Percentiles rank a stretch among this genome's conserved stretches.
phyloP scores from a whole-genome alignment of 92 coral and sea anemone species.

The Epizoanthus illoricatus region DNA sequence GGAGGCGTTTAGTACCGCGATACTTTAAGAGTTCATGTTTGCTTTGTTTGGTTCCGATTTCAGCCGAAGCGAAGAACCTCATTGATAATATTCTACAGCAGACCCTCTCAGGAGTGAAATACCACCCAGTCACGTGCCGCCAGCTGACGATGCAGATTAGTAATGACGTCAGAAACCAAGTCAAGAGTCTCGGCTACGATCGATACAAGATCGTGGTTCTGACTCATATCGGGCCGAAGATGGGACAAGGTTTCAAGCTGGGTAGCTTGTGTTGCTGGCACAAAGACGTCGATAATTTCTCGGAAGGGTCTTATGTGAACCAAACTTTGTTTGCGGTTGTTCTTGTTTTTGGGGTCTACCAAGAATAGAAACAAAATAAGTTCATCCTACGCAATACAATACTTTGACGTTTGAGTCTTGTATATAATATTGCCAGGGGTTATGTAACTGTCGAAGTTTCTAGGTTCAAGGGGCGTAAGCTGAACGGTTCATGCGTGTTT shows the following conservation, averaged over 20 bases:
- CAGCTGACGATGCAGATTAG: slow-evolving; percentile 52
- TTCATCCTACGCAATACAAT: too few relatives aligned
- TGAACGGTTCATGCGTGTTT: too few relatives aligned
- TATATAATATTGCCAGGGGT: too few relatives aligned
- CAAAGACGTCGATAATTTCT: slow-evolving; percentile 47
- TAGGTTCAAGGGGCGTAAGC: too few relatives aligned
- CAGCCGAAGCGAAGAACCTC: slow-evolving; percentile 44
- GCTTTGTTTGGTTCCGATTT: too few relatives aligned
- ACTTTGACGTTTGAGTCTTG: too few relatives aligned
- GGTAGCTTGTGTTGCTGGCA: slow-evolving; percentile 77
- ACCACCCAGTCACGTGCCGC: slow-evolving; percentile 65
- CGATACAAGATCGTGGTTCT: slow-evolving; percentile 76
- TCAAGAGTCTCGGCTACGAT: slow-evolving; percentile 64
- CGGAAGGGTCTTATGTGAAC: slow-evolving; percentile 51
- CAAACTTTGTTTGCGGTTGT: slow-evolving; percentile 59
- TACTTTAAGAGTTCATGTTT: too few relatives aligned
- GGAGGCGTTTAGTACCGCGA: too few relatives aligned
- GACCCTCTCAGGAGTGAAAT: slow-evolving; percentile 35
- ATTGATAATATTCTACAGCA: slow-evolving; percentile 40
- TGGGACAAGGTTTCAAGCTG: slow-evolving; percentile 50
- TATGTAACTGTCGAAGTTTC: too few relatives aligned
- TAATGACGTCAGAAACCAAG: slow-evolving; percentile 56
- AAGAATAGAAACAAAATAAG: slow-evolving; percentile 35
- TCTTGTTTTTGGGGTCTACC: slow-evolving; percentile 62
- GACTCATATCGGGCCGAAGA: slow-evolving; percentile 62